Evolutionary conservation across 2,888 invertebrate genomes (phyloP).

Genomic region (Iphiclides podalirius): DNA sequence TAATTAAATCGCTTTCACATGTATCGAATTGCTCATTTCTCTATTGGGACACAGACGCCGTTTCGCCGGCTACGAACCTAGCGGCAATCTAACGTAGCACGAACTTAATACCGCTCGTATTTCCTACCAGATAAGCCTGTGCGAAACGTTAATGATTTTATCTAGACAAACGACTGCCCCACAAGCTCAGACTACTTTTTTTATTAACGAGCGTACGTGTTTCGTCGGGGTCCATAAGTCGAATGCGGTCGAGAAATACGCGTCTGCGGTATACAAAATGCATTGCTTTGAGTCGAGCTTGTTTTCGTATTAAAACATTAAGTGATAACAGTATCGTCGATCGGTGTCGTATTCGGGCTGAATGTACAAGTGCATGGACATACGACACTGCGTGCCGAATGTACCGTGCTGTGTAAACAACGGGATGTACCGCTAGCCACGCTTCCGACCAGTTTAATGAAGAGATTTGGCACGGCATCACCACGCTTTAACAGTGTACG

Average conservation of each 20-base stretch:
- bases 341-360: slow-evolving; percentile 12
- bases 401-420: slow-evolving; percentile 46
- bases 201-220: slow-evolving; percentile 17
- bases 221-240: background rate
- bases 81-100: slow-evolving; percentile 5
- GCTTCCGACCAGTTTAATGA: slow-evolving; percentile 65
- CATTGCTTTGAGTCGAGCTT: slow-evolving; percentile 1
- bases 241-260: background rate
- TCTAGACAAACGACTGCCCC: slow-evolving; percentile 21
- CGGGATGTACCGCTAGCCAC: slow-evolving; percentile 59
- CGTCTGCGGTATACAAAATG: too few relatives aligned
- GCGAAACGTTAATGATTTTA: slow-evolving; percentile 21
- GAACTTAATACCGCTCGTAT: slow-evolving; percentile 18
- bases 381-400: slow-evolving; percentile 18
- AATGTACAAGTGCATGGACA: slow-evolving; percentile 3
- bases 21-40: slow-evolving; percentile 1
- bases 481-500: slow-evolving; percentile 62
- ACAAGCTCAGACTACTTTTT: slow-evolving; percentile 19
- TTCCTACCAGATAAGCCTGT: slow-evolving; percentile 16
- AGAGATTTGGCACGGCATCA: slow-evolving; percentile 75
- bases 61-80: background rate
- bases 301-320: background rate
- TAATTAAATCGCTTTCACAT: background rate
- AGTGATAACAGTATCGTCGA: slow-evolving; percentile 10
- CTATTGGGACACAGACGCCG: slow-evolving; percentile 1